Conservation (phyloP, 2,113 vertebrate genomes). For the Theristicus caerulescens region DNA sequence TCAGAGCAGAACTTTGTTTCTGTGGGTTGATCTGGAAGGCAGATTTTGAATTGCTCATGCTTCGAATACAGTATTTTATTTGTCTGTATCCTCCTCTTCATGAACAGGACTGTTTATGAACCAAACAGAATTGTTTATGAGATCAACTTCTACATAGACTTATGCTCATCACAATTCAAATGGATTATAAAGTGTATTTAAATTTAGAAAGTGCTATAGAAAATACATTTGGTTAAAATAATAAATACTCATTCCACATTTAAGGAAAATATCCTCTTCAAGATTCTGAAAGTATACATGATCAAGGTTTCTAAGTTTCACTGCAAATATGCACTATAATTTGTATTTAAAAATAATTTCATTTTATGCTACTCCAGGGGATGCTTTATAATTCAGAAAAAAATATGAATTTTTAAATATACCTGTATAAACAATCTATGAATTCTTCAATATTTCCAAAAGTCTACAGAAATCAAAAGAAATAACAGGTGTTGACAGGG, state of each 20-base stretch:
- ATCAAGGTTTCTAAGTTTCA: neutral
- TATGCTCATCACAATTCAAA: neutral
- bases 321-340: neutral
- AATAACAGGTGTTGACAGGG: neutral
- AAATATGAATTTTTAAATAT: neutral
- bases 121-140: neutral
- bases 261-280: neutral
- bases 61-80: neutral
- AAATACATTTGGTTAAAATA: neutral
- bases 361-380: neutral
- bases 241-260: neutral
- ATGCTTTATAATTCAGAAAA: neutral
- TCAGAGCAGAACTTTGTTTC: conserved; percentile 5
- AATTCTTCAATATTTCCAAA: neutral
- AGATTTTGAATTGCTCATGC: neutral
- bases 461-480: conserved; percentile 5
- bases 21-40: neutral
- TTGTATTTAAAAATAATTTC: neutral
- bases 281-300: neutral
- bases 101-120: neutral
- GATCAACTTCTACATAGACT: neutral
- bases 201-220: neutral
- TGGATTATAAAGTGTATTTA: neutral
- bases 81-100: neutral
- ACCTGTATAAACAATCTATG: neutral